Base-by-base conservation (phyloP, 2,797 vertebrate genomes). In the Spinus pinus region DNA sequence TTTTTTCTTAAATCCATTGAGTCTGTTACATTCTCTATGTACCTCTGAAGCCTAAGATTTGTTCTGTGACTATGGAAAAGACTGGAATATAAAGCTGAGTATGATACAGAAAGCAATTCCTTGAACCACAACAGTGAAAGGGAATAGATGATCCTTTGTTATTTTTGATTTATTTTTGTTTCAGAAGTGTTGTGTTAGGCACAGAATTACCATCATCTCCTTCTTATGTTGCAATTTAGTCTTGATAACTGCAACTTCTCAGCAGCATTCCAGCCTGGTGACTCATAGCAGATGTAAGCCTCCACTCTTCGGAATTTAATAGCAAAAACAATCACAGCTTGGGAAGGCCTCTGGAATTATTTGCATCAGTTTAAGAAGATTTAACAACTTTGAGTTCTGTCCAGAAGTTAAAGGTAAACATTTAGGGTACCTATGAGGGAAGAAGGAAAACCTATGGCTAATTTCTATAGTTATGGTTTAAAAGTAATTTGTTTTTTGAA, bases 191-290 rank as follows among this genome's bases (percentile, higher is more conserved):
- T 93, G 24, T 51, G 53, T 93, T 82, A 88, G 56, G 65, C 66
- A 71, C 54, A 72, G n/a, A 86, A 81, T 91, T 70, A 50, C 58
- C 6, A 0, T 62, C 35, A 51, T 90, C 81, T 78, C 49, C 81
- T 50, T 80, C 58, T 81, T 91, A 47, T 85, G 81, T 81, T 88
- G 90, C 87, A 95, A 93, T 87, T 90, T 79, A 90, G 65, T 71
- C 77, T 91, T 62, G 65, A 83, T 91, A 94, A 91, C 50, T 80
- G 67, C 78, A 82, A 9, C 57, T 97, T 95, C 95, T 96, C 90
- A 56, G 90, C 54, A 96, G 95, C 97, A 97, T 98, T 97, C 97
- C 96, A 96, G 60, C 60, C 42, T 20, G 2, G 88, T 97, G 97
- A 98, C 87, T 98, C 97, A 98, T 37, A 71, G 66, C 91, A 97